A percentile compares a stretch with the other conserved stretches of the same genome.
phyloP scores from a whole-genome alignment of 1,140 invertebrate genomes.

The Araneus ventricosus region DNA sequence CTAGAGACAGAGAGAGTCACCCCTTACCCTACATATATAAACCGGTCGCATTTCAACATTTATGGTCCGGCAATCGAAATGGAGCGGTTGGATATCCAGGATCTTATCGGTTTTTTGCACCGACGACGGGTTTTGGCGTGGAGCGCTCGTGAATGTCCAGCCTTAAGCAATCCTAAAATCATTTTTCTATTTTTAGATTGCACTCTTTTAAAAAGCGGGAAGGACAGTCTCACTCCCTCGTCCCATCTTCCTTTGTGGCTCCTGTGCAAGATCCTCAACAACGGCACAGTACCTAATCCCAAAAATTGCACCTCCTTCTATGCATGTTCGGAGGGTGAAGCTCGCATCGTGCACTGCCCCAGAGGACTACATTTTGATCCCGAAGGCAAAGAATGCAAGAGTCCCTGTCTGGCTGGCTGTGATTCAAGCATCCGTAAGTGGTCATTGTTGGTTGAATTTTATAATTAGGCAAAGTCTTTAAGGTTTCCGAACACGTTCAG shows the following conservation, averaged over 20 bases:
- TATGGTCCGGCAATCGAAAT: too few species aligned
- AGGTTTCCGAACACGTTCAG: too few species aligned
- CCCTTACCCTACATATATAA: too few species aligned
- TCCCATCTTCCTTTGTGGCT: background rate
- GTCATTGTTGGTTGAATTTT: background rate
- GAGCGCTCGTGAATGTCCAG: too few species aligned
- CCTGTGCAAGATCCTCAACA: background rate
- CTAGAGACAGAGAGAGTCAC: too few species aligned
- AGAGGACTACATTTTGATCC: conserved; percentile 39
- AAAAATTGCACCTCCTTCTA: conserved; percentile 52
- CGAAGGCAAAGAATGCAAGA: background rate
- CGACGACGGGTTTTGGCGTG: too few species aligned
- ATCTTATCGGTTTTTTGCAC: too few species aligned
- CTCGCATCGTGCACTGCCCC: background rate
- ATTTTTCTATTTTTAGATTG: background rate
- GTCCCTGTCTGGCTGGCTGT: conserved; percentile 47
- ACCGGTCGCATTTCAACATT: too few species aligned
- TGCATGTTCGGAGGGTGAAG: background rate
- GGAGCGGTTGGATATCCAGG: too few species aligned
- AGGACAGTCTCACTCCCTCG: background rate
- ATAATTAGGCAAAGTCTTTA: too few species aligned
- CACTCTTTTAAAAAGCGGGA: background rate
- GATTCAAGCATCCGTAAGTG: conserved; percentile 38
- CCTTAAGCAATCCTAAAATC: too few species aligned
- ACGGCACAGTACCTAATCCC: background rate